Base-by-base conservation (phyloP, 2,888 invertebrate genomes). In the Lithophane leautieri region DNA sequence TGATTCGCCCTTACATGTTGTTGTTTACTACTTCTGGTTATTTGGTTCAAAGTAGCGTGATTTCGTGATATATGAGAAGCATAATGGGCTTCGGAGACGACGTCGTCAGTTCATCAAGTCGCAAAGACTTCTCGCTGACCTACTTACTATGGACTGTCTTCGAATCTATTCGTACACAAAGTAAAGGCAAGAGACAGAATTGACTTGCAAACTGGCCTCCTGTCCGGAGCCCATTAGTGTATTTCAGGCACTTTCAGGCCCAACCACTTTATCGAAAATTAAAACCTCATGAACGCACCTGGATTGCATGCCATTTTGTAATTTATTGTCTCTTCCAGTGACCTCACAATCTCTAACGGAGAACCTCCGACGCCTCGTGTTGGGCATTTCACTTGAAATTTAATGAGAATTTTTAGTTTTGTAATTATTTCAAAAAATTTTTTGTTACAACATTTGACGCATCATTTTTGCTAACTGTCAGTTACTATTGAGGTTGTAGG, bases 311-410 rank as follows among this genome's bases (percentile, higher is more conserved):
- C 86, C 88, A 83, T 89, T 93, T 86, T 92, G 93, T 54, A 89
- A 81, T 88, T 93, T 94, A 42, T 87, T 79, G 74, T 90, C 89
- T 70, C 91, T 89, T 47, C 84, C 84, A 47, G 87, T 79, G 19
- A 92, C 92, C 40, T 93, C 92, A 87, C 93, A 28, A 0, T 94
- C 85, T 95, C 81, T 92, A 22, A 95, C 95, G 3, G 95, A 96
- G 88, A 96, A 96, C 76, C 92, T 92, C 73, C 95, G 91, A 71
- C 95, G 94, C 86, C 95, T 93, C 70, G 94, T 90, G 81, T 95
- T 94, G 47, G 96, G 96, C 96, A 96, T 96, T 91, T 90, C 85
- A 91, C 92, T 84, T 75, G 77, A 83, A 90, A 89, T 91, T 91
- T 84, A 67, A 50, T 19, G 34, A 44, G 19, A 50, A 70, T 87